phyloP scores from a whole-genome alignment of 2,888 invertebrate species.

The Ophion obscuratus region DNA sequence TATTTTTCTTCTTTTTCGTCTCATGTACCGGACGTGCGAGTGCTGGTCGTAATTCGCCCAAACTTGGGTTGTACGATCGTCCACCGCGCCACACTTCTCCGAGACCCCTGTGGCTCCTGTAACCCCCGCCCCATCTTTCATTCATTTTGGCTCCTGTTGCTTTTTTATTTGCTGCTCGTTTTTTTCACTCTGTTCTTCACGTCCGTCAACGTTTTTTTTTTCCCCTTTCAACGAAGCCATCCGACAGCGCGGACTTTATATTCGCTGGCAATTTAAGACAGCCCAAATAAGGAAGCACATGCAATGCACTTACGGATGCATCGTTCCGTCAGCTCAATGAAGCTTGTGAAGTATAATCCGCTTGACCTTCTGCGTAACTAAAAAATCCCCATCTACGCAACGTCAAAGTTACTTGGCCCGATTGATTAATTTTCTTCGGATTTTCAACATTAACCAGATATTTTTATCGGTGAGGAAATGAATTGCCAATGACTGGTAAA shows the following conservation, averaged over 20 bases:
- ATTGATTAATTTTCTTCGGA: background rate
- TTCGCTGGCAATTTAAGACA: constrained; percentile 41
- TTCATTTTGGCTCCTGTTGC: constrained; percentile 44
- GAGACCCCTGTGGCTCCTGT: constrained; percentile 49
- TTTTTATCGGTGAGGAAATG: background rate
- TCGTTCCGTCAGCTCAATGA: constrained; percentile 32
- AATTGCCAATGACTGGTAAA: background rate
- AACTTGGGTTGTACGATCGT: constrained; percentile 42
- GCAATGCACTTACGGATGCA: constrained; percentile 46
- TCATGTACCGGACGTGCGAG: constrained; percentile 61
- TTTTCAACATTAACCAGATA: background rate
- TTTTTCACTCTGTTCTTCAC: constrained; percentile 25
- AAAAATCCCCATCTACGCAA: too few species aligned
- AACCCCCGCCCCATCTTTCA: constrained; percentile 48
- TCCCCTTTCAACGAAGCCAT: constrained; percentile 17
- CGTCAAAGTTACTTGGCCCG: too few species aligned
- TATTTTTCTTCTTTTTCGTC: constrained; percentile 36
- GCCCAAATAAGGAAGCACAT: constrained; percentile 44
- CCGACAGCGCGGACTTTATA: constrained; percentile 39
- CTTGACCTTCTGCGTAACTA: background rate
- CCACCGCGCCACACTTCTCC: constrained; percentile 44
- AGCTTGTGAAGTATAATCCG: background rate
- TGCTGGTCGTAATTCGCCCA: constrained; percentile 52
- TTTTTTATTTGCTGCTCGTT: constrained; percentile 2
- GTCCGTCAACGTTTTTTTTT: constrained; percentile 12